Evolutionary conservation across 1,140 invertebrate genomes (phyloP), one percentile per base, ranked within the genome.

Genomic region (Dufourea novaeangliae): DNA sequence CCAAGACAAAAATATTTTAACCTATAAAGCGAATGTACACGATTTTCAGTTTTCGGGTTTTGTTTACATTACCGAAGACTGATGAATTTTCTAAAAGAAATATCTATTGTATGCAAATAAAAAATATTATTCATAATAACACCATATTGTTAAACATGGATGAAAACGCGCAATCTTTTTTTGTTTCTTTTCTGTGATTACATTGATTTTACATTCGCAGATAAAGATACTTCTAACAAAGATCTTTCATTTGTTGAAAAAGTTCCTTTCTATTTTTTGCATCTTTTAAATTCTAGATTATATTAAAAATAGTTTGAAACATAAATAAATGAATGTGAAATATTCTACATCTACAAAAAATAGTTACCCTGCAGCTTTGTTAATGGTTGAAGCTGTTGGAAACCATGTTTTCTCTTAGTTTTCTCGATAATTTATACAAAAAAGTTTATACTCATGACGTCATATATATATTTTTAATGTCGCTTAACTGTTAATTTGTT

Each of bases 261-360:
- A 54, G 32, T 46, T 32, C 12, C 50, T 76, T 61, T 22, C 27
- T 46, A 52, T 50, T 69, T 5, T 29, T 63, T 34, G 29, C 3
- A 41, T 27, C 10, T 6, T 61, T 61, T 62, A 50, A 50, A 44
- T 41, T 64, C 3, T 54, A 68, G 20, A 22, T 56, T 66, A 14
- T 61, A 17, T 11, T 41, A 62, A 71, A 77, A 62, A 54, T 70
- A 70, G 20, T 44, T 71, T 12, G 29, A 64, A 75, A 79, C 25
- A 74, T 78, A 83, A 83, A 82, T 82, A 83, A 82, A 56, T 83
- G 44, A 64, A 82, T 22, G 50, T 78, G 57, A 82, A 69, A 29
- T 59, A 56, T 25, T 14, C 14, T 71, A 81, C 10, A 22, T 57
- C 25, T 79, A 79, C 8, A 14, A 78, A 72, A 82, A 82, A 44